Conservation (phyloP, 2,113 vertebrate species). For the Paralichthys olivaceus region DNA sequence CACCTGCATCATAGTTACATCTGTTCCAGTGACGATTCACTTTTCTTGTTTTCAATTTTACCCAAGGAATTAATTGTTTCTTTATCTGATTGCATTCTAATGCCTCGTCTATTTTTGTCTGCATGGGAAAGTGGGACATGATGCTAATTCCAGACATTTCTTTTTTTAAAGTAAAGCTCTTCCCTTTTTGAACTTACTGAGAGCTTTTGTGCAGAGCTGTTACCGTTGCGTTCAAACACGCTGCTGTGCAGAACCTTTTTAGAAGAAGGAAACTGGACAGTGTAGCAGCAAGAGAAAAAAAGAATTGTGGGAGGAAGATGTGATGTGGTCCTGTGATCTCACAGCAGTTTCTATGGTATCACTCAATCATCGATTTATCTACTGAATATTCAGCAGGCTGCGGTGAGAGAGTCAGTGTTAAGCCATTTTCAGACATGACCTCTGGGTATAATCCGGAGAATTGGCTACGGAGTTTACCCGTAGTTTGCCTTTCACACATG, state of each 20-base stretch:
- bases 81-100: slow-evolving; percentile 53
- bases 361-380: slow-evolving; percentile 47
- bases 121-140: slow-evolving; percentile 42
- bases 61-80: slow-evolving; percentile 55
- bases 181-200: slow-evolving; percentile 6
- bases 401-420: slow-evolving; percentile 33
- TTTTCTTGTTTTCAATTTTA: slow-evolving; percentile 49
- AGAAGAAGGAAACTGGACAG: slow-evolving; percentile 38
- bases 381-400: slow-evolving; percentile 52
- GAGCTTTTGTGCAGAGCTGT: background rate
- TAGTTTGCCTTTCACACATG: too few relatives aligned
- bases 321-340: slow-evolving; percentile 61
- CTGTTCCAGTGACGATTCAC: slow-evolving; percentile 20
- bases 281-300: slow-evolving; percentile 25
- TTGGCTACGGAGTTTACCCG: too few relatives aligned
- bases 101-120: slow-evolving; percentile 55
- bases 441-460: too few relatives aligned
- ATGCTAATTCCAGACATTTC: slow-evolving; percentile 52
- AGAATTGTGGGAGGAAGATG: slow-evolving; percentile 52
- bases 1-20: background rate
- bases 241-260: slow-evolving; percentile 12
- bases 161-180: slow-evolving; percentile 39
- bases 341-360: slow-evolving; percentile 67
- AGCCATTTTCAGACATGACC: too few relatives aligned
- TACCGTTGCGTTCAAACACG: slow-evolving; percentile 17